Evolutionary conservation across 2,888 invertebrate species (phyloP).

Genomic region (Pollenia angustigena): DNA sequence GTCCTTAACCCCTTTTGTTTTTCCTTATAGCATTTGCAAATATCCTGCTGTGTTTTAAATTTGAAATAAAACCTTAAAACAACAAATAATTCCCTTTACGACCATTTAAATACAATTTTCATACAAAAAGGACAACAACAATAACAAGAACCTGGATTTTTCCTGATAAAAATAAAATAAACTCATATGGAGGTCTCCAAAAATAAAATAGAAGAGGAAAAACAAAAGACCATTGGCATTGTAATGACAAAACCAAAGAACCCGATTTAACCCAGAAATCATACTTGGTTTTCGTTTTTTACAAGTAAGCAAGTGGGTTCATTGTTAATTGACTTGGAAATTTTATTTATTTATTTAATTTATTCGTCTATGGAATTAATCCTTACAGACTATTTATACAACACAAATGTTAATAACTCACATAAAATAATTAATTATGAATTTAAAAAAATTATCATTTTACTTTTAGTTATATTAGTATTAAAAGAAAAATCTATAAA

Average conservation of each 20-base stretch:
- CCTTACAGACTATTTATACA: too few species aligned
- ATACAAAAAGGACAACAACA: slow-evolving; percentile 50
- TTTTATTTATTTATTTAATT: too few species aligned
- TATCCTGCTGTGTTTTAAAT: slow-evolving; percentile 56
- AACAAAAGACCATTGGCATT: slow-evolving; percentile 47
- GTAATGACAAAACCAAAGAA: slow-evolving; percentile 56
- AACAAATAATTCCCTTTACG: slow-evolving; percentile 71
- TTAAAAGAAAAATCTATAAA: too few species aligned
- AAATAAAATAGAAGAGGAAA: slow-evolving; percentile 8
- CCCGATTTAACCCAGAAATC: slow-evolving; percentile 61
- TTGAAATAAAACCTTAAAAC: slow-evolving; percentile 43
- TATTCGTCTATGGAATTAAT: too few species aligned
- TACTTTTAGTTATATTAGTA: too few species aligned
- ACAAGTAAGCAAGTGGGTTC: neutral
- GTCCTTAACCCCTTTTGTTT: slow-evolving; percentile 45
- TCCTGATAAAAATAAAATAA: slow-evolving; percentile 28
- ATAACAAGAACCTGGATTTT: slow-evolving; percentile 74
- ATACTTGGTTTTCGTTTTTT: slow-evolving; percentile 2
- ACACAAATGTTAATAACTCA: too few species aligned
- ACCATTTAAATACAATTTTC: slow-evolving; percentile 71
- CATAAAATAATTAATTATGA: too few species aligned
- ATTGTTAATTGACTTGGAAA: neutral
- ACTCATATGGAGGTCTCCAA: slow-evolving; percentile 74
- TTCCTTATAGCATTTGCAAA: slow-evolving; percentile 11
- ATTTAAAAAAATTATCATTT: too few species aligned